Evolutionary conservation across 1,140 invertebrate species (phyloP).

Genomic region (Phymastichus coffea): DNA sequence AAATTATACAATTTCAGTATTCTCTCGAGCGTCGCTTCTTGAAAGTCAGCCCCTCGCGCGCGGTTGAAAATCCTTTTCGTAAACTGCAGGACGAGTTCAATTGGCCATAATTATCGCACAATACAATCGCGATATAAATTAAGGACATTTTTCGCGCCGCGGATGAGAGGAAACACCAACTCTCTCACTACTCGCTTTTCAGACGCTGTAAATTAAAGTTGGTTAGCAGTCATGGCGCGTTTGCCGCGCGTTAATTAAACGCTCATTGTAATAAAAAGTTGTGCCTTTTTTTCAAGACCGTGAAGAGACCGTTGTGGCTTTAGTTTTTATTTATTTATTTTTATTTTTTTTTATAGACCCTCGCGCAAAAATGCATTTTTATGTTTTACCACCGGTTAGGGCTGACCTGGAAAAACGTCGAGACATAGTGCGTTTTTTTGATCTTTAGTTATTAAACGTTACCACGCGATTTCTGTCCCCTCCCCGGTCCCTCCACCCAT

Average conservation of each 20-base stretch:
- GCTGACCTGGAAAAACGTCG: conserved; percentile 33
- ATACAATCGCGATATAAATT: conserved; percentile 25
- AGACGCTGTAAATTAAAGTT: conserved; percentile 45
- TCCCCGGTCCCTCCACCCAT: not conserved
- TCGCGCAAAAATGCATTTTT: conserved; percentile 38
- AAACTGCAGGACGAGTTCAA: conserved; percentile 3
- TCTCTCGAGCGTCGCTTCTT: not conserved
- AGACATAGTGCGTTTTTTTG: conserved; percentile 30
- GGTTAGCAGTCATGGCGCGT: conserved; percentile 42
- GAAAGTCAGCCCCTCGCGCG: not conserved
- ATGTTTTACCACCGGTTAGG: conserved; percentile 45
- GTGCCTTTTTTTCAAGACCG: conserved; percentile 46
- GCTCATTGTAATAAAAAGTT: conserved; percentile 51
- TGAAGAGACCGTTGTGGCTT: too few relatives aligned
- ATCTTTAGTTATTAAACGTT: conserved; percentile 40
- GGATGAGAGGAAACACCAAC: not conserved
- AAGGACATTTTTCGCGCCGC: conserved; percentile 21
- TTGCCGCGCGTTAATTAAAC: conserved; percentile 47
- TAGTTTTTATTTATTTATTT: too few relatives aligned
- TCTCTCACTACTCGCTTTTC: conserved; percentile 19
- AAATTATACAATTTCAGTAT: conserved; percentile 15
- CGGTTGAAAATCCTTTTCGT: not conserved
- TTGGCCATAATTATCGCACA: conserved; percentile 21
- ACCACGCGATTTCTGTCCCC: conserved; percentile 1
- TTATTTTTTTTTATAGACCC: too few relatives aligned